Percentiles rank a stretch among this genome's conserved stretches.
Conservation (phyloP, 2,797 vertebrate genomes). For the Yasuhikotakia modesta region DNA sequence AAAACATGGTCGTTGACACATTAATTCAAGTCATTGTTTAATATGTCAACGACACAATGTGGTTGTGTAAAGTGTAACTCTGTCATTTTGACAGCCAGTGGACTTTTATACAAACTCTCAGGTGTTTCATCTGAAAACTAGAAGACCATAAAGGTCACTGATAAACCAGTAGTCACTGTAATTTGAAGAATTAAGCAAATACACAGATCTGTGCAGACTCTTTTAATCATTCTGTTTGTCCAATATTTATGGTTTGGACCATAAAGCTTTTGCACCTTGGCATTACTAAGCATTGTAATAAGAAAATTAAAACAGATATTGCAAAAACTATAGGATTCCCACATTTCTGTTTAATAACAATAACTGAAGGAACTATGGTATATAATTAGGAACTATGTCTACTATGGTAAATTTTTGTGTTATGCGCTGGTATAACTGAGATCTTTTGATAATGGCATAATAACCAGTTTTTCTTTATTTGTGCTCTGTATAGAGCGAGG, state of each 20-base stretch:
- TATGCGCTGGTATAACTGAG: not conserved
- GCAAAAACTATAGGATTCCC: too few relatives aligned
- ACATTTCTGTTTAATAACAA: too few relatives aligned
- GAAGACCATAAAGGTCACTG: constrained; percentile 8
- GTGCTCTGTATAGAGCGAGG: constrained; percentile 83
- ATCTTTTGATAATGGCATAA: not conserved
- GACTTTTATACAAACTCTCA: not conserved
- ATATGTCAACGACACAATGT: too few relatives aligned
- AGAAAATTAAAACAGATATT: too few relatives aligned
- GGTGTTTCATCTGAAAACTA: not conserved
- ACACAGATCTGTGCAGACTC: too few relatives aligned
- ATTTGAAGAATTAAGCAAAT: not conserved
- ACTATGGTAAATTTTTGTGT: not conserved
- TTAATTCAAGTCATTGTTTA: too few relatives aligned
- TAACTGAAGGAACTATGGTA: too few relatives aligned
- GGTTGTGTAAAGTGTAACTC: constrained; percentile 18
- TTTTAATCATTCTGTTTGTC: too few relatives aligned
- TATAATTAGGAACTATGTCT: too few relatives aligned
- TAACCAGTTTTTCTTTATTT: not conserved
- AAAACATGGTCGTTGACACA: not conserved
- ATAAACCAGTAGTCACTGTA: not conserved
- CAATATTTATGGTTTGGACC: too few relatives aligned
- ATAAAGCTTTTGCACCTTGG: too few relatives aligned
- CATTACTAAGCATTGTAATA: too few relatives aligned
- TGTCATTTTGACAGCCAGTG: not conserved